These are phyloP conservation scores for Drosophila gunungcola DNA, from an alignment of 1,140 invertebrate genomes.

Conservation along the genomic window DNA sequence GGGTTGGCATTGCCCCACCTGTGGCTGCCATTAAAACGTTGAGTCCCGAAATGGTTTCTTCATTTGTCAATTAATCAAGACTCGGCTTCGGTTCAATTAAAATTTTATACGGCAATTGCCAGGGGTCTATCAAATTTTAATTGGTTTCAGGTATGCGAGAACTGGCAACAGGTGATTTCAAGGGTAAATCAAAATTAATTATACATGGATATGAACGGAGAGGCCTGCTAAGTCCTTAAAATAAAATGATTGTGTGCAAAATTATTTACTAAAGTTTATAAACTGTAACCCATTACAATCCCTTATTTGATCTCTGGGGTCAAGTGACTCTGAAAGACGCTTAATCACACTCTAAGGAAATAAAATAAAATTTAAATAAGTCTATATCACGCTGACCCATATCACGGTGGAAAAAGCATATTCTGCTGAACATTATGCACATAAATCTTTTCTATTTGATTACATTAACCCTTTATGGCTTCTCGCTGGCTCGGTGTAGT, in stretches of 20 bases:
- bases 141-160: slow-evolving; percentile 30
- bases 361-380: slow-evolving; percentile 32
- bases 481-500: slow-evolving; percentile 16
- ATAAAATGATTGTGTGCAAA: not conserved
- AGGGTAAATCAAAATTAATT: slow-evolving; percentile 17
- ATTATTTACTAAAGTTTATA: not conserved
- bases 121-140: slow-evolving; percentile 46
- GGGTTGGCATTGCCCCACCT: slow-evolving; percentile 31
- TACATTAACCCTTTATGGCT: slow-evolving; percentile 45
- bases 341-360: slow-evolving; percentile 22
- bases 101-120: slow-evolving; percentile 30
- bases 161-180: slow-evolving; percentile 4
- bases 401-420: slow-evolving; percentile 32
- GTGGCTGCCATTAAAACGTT: slow-evolving; percentile 52
- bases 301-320: not conserved
- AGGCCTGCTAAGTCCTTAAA: not conserved
- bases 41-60: slow-evolving; percentile 35
- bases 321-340: slow-evolving; percentile 5
- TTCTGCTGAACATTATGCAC: slow-evolving; percentile 30
- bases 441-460: slow-evolving; percentile 64
- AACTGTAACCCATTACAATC: not conserved
- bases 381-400: slow-evolving; percentile 35
- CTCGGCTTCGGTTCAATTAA: slow-evolving; percentile 42
- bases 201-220: not conserved
- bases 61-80: slow-evolving; percentile 58